phyloP scores from a whole-genome alignment of 2,888 invertebrate species.

The Timandra comae region DNA sequence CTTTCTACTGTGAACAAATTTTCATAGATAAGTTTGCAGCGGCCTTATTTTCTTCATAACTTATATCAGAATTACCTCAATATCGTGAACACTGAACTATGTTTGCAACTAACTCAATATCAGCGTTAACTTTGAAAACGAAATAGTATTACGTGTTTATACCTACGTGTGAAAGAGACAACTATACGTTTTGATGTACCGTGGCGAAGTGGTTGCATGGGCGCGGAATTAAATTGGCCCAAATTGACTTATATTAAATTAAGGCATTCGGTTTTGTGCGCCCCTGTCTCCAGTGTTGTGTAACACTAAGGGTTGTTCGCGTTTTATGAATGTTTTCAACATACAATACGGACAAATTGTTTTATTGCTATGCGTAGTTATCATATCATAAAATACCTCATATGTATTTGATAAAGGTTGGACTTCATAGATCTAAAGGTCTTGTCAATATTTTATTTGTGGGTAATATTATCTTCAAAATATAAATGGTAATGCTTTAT shows the following conservation, averaged over 20 bases:
- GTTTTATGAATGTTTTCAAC: no score
- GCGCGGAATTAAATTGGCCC: conserved; percentile 68
- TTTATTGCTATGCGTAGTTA: no score
- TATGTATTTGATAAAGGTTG: no score
- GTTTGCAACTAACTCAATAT: conserved; percentile 31
- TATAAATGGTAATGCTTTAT: no score
- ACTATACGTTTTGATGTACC: conserved; percentile 35
- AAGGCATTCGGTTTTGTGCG: conserved; percentile 68
- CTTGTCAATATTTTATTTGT: no score
- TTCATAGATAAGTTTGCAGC: conserved; percentile 3
- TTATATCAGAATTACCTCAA: conserved; percentile 11
- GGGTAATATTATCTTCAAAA: no score
- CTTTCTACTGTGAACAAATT: conserved; percentile 1
- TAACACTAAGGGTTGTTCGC: conserved; percentile 37
- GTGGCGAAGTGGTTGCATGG: conserved; percentile 49
- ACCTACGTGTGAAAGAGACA: conserved; percentile 32
- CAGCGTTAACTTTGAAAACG: conserved; percentile 25
- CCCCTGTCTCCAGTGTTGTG: conserved; percentile 49
- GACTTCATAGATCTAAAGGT: no score
- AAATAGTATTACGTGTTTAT: conserved; percentile 19
- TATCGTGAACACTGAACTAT: conserved; percentile 22
- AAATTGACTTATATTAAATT: conserved; percentile 73
- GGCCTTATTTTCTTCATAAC: conserved; percentile 5
- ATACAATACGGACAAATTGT: no score
- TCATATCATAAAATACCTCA: no score